Evolutionary conservation across 2,888 invertebrate genomes (phyloP), one percentile per base, ranked within the genome.

Genomic region (Bombylius discolor): DNA sequence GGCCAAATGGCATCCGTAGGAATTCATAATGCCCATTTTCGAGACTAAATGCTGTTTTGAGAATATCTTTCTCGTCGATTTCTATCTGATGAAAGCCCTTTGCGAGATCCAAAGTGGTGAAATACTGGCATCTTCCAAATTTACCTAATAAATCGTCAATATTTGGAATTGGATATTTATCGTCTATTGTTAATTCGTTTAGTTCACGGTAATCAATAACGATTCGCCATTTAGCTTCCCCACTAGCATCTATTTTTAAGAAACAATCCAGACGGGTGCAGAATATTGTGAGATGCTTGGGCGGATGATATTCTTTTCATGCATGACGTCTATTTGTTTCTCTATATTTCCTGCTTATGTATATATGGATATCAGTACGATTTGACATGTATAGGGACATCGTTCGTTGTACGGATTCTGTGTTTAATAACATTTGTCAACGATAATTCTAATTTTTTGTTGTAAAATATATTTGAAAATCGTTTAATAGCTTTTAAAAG

Each of bases 61-160:
- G 44, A 23, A 52, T 54, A 48, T 61, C 61, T 23, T 55, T 46
- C 1, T 53, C 52, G 4, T 59, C 51, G 23, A 63, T 36, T 46
- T 60, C 56, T 8, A 58, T 58, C 47, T 60, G 60, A 14, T 58
- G 60, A 39, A 62, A 60, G 4, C 61, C 61, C 49, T 60, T 57
- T 1, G 57, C 58, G 5, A 61, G 39, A 55, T 66, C 66, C 9
- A 64, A 42, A 13, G 61, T 63, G 4, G 61, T 45, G 59, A 63
- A 65, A 58, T 65, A 67, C 47, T 60, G 60, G 3, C 61, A 57
- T 53, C n/a, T 60, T 9, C 64, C 65, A 14, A 67, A 34, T 53
- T 64, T 61, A 32, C 63, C 64, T 31, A 67, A 32, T 51, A 63
- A 61, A 33, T 63, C 64, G 34, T 34, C 58, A 9, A 67, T 62